Conservation (phyloP, 2,888 invertebrate species). For the Meloe dianella region DNA sequence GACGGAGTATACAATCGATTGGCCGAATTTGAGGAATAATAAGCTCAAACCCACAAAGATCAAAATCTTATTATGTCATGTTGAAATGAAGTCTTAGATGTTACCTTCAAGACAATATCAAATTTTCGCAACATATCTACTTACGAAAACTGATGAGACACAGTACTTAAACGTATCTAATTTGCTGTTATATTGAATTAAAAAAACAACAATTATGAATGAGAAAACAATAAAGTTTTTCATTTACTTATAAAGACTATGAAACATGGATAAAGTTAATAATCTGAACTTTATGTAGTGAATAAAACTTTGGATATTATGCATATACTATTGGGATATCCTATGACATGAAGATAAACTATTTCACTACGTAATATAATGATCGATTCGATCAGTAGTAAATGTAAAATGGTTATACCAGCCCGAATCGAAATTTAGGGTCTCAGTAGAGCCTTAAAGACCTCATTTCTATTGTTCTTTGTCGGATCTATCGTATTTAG, state of each 20-base stretch:
- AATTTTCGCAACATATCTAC: neutral
- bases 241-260: neutral
- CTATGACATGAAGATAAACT: neutral
- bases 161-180: neutral
- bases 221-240: neutral
- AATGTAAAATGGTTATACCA: neutral
- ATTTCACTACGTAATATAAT: neutral
- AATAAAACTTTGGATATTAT: neutral
- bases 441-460: too few relatives aligned
- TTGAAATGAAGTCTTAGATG: neutral
- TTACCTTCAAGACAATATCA: conserved; percentile 4
- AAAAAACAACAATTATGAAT: neutral
- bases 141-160: neutral
- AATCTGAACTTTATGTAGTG: neutral
- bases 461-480: too few relatives aligned
- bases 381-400: neutral
- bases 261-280: neutral
- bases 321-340: neutral
- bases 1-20: too few relatives aligned
- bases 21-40: too few relatives aligned
- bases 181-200: neutral
- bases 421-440: too few relatives aligned
- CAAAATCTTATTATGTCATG: neutral
- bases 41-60: too few relatives aligned
- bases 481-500: too few relatives aligned